Evolutionary conservation across 1,140 invertebrate genomes (phyloP).

Genomic region (Drosophila santomea): DNA sequence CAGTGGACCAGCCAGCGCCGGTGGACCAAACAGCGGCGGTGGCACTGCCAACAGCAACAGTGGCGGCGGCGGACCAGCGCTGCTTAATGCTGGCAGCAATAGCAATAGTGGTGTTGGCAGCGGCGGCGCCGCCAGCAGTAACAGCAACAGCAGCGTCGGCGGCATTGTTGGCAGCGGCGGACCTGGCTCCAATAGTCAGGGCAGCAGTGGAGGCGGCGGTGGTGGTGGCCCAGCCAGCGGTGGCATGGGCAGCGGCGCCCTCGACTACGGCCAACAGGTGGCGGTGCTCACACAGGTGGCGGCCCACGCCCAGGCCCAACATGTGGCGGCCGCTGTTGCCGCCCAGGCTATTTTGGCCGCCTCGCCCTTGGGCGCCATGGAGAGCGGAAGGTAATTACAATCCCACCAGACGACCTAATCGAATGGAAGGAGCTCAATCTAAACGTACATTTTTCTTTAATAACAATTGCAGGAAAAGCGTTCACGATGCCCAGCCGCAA

Average conservation of each 20-base stretch:
- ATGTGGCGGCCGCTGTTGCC: conserved; percentile 71
- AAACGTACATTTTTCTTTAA: not conserved
- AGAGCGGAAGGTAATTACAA: conserved; percentile 69
- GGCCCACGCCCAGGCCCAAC: conserved; percentile 45
- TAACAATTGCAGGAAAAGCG: conserved; percentile 85
- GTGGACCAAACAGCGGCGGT: conserved; percentile 47
- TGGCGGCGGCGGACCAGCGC: conserved; percentile 46
- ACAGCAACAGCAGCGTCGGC: conserved; percentile 50
- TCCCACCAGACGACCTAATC: no score
- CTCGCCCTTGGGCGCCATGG: conserved; percentile 76
- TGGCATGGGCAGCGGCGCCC: conserved; percentile 27
- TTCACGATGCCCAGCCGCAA: conserved; percentile 78
- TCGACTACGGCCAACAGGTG: conserved; percentile 46
- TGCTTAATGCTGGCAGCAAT: conserved; percentile 44
- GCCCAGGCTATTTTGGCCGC: conserved; percentile 62
- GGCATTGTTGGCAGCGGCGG: conserved; percentile 35
- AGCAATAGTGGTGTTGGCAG: conserved; percentile 53
- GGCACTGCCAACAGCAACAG: conserved; percentile 57
- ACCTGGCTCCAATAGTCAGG: conserved; percentile 41
- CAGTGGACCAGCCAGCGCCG: conserved; percentile 35
- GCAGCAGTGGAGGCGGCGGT: conserved; percentile 31
- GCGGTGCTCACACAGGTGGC: conserved; percentile 32
- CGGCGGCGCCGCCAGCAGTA: conserved; percentile 45
- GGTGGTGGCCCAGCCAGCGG: conserved; percentile 29
- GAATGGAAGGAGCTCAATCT: no score